These are phyloP conservation scores for Pseudococcus viburni DNA, from an alignment of 2,888 invertebrate genomes.

Conservation along the genomic window DNA sequence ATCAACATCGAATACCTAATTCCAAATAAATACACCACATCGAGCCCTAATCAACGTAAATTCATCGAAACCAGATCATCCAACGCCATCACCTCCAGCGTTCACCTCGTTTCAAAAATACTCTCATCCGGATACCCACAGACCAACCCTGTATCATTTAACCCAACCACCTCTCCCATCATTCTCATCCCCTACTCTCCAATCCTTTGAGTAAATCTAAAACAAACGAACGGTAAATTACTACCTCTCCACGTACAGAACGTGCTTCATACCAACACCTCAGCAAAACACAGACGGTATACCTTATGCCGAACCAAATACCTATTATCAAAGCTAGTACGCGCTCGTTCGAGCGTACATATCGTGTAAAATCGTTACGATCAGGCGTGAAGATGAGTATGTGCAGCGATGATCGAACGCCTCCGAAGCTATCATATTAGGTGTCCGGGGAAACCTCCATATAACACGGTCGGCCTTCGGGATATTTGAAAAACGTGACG, in stretches of 20 bases:
- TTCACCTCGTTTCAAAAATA: neutral
- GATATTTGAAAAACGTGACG: constrained; percentile 65
- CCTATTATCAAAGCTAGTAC: constrained; percentile 12
- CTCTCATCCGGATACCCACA: neutral
- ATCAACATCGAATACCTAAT: neutral
- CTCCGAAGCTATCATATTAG: constrained; percentile 31
- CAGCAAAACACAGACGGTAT: neutral
- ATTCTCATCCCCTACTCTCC: neutral
- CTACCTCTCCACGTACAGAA: neutral
- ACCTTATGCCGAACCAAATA: neutral
- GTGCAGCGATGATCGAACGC: constrained; percentile 21
- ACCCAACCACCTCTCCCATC: neutral
- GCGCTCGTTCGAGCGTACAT: neutral
- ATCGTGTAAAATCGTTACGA: constrained; percentile 41
- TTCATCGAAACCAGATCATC: neutral
- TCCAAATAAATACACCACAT: neutral
- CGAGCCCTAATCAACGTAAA: neutral
- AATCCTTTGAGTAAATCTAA: neutral
- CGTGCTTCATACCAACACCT: constrained; percentile 16
- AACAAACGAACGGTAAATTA: constrained; percentile 31
- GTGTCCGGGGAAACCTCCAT: constrained; percentile 27
- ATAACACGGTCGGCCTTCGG: constrained; percentile 57
- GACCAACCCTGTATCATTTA: neutral
- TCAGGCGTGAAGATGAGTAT: constrained; percentile 41
- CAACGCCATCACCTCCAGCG: neutral